Conservation (phyloP, 1,140 invertebrate genomes). For the Calephelis virginiensis region DNA sequence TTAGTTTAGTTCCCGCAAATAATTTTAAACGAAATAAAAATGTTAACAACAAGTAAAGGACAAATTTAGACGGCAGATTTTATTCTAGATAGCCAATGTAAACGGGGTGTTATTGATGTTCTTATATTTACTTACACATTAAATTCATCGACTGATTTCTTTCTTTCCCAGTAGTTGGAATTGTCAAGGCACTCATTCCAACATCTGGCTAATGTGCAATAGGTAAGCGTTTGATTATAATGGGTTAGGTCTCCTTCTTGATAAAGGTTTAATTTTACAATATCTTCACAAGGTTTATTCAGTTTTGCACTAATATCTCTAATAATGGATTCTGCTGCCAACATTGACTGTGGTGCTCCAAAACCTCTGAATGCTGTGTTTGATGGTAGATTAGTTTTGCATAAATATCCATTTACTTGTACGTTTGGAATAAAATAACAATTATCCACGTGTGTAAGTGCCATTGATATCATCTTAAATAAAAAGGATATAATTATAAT, state of each 20-base stretch:
- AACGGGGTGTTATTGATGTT: too few relatives aligned
- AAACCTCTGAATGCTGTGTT: constrained; percentile 90
- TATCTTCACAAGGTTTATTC: constrained; percentile 64
- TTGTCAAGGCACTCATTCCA: constrained; percentile 82
- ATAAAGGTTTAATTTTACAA: constrained; percentile 82
- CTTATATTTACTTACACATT: constrained; percentile 76
- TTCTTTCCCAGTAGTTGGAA: constrained; percentile 80
- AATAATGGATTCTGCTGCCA: constrained; percentile 83
- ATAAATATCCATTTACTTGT: too few relatives aligned
- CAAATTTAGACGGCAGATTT: too few relatives aligned
- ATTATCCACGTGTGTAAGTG: constrained; percentile 81
- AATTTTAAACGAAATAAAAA: too few relatives aligned
- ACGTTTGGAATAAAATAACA: too few relatives aligned
- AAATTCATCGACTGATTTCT: constrained; percentile 79
- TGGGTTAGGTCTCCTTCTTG: constrained; percentile 85
- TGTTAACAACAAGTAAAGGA: too few relatives aligned
- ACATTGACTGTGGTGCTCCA: constrained; percentile 88
- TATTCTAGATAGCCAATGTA: too few relatives aligned
- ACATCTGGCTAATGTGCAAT: constrained; percentile 65
- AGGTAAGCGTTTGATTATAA: constrained; percentile 82
- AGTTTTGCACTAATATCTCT: constrained; percentile 82
- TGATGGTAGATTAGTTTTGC: constrained; percentile 80
- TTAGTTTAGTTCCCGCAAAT: too few relatives aligned
- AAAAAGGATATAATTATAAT: constrained; percentile 1
- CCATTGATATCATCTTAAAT: constrained; percentile 80